A percentile compares a stretch with the other conserved stretches of the same genome.
Evolutionary conservation across 2,113 vertebrate genomes (phyloP).

Genomic region (Platycercus adscitus): DNA sequence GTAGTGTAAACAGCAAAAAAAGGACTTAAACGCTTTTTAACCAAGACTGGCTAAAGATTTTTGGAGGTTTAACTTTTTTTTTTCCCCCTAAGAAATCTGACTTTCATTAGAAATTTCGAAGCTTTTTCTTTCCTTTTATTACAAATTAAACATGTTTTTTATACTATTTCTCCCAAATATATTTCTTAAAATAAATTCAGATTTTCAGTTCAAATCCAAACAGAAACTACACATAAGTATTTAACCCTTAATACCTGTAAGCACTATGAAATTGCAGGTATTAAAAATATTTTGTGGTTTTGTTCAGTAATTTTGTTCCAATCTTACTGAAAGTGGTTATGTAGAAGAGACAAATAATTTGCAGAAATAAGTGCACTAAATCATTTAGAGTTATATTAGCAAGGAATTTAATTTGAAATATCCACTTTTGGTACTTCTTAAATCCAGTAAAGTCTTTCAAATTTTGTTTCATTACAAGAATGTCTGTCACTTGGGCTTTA

Average conservation of each 20-base stretch:
- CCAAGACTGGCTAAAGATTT: background rate
- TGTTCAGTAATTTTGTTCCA: background rate
- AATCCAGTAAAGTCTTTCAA: background rate
- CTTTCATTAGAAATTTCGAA: background rate
- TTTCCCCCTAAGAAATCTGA: background rate
- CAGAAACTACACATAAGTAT: background rate
- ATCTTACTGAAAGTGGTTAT: background rate
- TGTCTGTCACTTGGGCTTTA: background rate
- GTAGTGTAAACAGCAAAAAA: background rate
- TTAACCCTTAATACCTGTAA: background rate
- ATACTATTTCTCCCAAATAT: background rate
- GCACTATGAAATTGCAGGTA: background rate
- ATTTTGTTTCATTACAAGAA: background rate
- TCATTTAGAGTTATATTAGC: background rate
- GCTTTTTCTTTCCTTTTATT: background rate
- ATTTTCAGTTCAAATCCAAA: background rate
- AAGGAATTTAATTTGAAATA: background rate
- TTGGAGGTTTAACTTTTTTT: rapidly evolving
- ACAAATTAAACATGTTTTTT: background rate
- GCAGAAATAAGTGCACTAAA: background rate
- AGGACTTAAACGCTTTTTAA: background rate
- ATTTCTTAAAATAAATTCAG: background rate
- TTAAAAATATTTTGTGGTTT: background rate
- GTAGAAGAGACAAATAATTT: background rate
- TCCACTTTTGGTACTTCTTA: background rate